Evolutionary conservation across 2,888 invertebrate genomes (phyloP).

Genomic region (Dryobotodes eremita): DNA sequence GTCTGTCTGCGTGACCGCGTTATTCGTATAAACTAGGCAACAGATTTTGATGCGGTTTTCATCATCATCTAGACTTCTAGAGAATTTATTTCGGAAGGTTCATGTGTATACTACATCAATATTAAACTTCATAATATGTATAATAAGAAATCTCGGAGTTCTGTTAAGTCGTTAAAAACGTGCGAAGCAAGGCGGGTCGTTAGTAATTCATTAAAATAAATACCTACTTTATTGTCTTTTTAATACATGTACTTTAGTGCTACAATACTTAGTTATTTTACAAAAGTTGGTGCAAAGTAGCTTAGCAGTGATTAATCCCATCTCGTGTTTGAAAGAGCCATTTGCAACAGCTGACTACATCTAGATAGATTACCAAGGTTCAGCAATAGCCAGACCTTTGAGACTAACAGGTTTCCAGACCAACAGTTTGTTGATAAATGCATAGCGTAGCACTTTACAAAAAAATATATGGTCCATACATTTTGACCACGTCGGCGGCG

Average conservation of each 20-base stretch:
- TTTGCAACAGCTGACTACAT: conserved; percentile 1
- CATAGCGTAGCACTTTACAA: neutral
- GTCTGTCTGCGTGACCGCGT: neutral
- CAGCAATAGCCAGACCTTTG: neutral
- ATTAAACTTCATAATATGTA: too few species aligned
- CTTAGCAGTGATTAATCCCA: neutral
- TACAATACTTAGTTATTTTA: neutral
- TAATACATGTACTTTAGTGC: neutral
- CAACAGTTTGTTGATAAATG: neutral
- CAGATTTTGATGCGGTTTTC: neutral
- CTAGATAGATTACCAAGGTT: neutral
- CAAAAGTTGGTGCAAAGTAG: neutral
- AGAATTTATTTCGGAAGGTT: neutral
- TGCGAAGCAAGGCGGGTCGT: too few species aligned
- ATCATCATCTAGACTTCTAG: neutral
- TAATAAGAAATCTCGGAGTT: neutral
- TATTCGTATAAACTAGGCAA: neutral
- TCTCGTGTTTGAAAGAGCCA: neutral
- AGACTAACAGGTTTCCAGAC: neutral
- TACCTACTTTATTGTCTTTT: neutral
- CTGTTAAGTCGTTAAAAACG: neutral
- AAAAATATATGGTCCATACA: too few species aligned
- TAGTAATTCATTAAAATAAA: neutral
- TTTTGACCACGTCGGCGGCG: too few species aligned
- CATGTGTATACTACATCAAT: neutral